Conservation (phyloP, 2,797 vertebrate species). For the Poeciliopsis infans region DNA sequence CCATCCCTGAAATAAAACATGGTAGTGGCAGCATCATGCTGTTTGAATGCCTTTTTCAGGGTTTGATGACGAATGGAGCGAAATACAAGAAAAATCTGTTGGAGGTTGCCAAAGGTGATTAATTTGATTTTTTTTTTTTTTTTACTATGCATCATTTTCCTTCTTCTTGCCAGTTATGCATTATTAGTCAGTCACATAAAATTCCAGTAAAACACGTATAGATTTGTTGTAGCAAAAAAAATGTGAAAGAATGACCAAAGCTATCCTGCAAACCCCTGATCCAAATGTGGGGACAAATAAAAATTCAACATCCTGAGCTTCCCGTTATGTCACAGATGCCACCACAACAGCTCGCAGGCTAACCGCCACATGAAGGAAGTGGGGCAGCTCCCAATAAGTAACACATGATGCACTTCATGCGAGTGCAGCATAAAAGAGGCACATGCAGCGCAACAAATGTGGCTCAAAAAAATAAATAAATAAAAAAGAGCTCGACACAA, state of each 20-base stretch:
- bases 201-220: not conserved
- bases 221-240: not conserved
- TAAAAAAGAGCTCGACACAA: too few species aligned
- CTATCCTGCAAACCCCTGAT: not conserved
- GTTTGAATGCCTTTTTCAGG: not conserved
- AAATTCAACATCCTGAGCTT: constrained; percentile 1
- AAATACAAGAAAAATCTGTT: not conserved
- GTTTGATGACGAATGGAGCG: not conserved
- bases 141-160: not conserved
- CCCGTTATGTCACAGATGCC: constrained; percentile 11
- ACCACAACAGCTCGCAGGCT: constrained; percentile 3
- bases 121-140: not conserved
- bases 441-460: not conserved
- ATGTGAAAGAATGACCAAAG: not conserved
- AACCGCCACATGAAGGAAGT: constrained; percentile 13
- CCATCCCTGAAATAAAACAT: not conserved
- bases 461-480: not conserved
- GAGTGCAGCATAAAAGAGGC: constrained; percentile 1
- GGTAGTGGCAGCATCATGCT: not conserved
- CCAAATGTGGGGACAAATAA: constrained; percentile 8
- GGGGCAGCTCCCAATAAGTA: constrained; percentile 13
- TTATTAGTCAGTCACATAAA: not conserved
- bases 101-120: not conserved
- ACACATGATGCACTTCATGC: constrained; percentile 8
- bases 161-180: not conserved